Evolutionary conservation across 2,888 invertebrate species (phyloP).

Genomic region (Harmothoe impar): DNA sequence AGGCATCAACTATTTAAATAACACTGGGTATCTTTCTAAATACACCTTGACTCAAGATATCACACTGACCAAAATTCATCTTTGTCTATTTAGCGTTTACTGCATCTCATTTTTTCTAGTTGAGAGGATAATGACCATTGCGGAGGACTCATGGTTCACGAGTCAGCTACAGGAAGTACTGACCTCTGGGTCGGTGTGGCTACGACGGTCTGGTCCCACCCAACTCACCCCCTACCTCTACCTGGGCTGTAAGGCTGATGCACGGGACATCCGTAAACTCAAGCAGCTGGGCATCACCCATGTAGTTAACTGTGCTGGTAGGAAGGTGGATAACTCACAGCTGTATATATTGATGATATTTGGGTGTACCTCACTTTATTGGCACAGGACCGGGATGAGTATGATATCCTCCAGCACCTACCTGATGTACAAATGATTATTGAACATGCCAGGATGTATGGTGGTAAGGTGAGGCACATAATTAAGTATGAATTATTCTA

Average conservation of each 20-base stretch:
- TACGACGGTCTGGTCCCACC: background rate
- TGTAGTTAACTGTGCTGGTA: conserved; percentile 60
- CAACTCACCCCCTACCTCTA: conserved; percentile 49
- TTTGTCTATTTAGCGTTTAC: too few species aligned
- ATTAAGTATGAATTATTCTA: too few species aligned
- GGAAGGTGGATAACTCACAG: background rate
- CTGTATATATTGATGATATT: conserved; percentile 16
- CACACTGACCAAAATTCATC: too few species aligned
- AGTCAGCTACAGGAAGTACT: conserved; percentile 26
- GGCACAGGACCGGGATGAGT: conserved; percentile 49
- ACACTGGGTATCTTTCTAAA: too few species aligned
- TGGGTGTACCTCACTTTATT: conserved; percentile 34
- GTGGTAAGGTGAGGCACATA: too few species aligned
- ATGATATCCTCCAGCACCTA: conserved; percentile 53
- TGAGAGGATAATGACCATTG: conserved; percentile 28
- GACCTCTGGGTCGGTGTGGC: background rate
- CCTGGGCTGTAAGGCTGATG: conserved; percentile 51
- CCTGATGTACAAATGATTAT: conserved; percentile 35
- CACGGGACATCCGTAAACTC: conserved; percentile 19
- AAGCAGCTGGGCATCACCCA: conserved; percentile 62
- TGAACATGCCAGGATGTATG: conserved; percentile 48
- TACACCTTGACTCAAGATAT: too few species aligned
- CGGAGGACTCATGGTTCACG: background rate
- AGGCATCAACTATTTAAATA: too few species aligned
- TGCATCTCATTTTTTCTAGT: background rate